A percentile compares a stretch with the other conserved stretches of the same genome.
Conservation (phyloP, 2,113 vertebrate species). For the Coturnix japonica region DNA sequence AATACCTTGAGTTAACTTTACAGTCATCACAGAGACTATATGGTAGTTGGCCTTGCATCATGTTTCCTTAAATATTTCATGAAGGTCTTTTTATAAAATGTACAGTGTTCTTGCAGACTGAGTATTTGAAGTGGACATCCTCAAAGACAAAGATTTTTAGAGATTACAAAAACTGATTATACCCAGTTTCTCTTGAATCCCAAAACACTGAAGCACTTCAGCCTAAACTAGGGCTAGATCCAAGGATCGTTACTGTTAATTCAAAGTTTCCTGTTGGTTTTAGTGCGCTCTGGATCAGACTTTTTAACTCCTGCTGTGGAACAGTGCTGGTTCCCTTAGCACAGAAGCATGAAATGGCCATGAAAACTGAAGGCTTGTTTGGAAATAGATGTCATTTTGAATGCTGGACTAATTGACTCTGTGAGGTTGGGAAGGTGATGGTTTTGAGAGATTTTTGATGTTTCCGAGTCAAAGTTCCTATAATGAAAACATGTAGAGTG, state of each 20-base stretch:
- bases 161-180: background rate
- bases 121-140: background rate
- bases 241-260: constrained; percentile 46
- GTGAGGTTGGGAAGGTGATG: background rate
- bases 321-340: background rate
- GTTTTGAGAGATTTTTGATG: constrained; percentile 19
- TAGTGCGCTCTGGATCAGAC: constrained; percentile 47
- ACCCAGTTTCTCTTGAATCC: background rate
- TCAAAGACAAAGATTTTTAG: background rate
- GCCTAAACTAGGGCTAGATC: constrained; percentile 16
- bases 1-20: constrained; percentile 67
- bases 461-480: constrained; percentile 59
- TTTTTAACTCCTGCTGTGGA: constrained; percentile 38
- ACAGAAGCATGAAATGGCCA: background rate
- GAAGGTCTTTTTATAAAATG: constrained; percentile 40
- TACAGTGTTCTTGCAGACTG: background rate
- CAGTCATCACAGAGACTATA: background rate
- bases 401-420: constrained; percentile 33
- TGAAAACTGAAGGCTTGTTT: constrained; percentile 61
- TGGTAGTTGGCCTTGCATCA: constrained; percentile 39
- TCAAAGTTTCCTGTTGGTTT: constrained; percentile 43
- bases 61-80: constrained; percentile 73
- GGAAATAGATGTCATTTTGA: constrained; percentile 60
- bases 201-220: background rate
- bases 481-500: constrained; percentile 70